These are phyloP conservation scores for Xiphophorus maculatus DNA, from an alignment of 2,113 vertebrate genomes.

Conservation along the genomic window DNA sequence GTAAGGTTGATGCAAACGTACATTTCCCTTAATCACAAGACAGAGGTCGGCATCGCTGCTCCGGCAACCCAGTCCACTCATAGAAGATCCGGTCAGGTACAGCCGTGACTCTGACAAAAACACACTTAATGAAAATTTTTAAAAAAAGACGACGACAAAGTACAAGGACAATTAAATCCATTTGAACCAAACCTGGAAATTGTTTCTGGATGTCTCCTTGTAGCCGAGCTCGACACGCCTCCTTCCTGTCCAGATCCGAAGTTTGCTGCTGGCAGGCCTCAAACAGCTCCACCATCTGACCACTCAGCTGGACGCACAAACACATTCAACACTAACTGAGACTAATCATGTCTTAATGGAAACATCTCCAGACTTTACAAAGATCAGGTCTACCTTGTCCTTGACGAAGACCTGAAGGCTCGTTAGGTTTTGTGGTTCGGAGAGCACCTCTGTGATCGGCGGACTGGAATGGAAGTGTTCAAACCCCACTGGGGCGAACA, in stretches of 20 bases:
- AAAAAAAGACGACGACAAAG: background rate
- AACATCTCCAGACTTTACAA: background rate
- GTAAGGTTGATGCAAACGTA: conserved; percentile 74
- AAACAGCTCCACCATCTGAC: conserved; percentile 90
- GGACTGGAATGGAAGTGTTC: conserved; percentile 36
- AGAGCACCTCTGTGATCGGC: conserved; percentile 28
- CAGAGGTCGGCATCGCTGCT: conserved; percentile 96
- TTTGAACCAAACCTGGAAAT: conserved; percentile 49
- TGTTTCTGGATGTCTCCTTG: conserved; percentile 88
- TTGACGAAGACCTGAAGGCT: conserved; percentile 73
- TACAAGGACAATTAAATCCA: background rate
- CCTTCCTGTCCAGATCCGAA: conserved; percentile 89
- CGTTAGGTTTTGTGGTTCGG: conserved; percentile 63
- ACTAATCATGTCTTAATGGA: background rate
- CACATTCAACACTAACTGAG: conserved; percentile 10
- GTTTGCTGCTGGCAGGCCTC: conserved; percentile 86
- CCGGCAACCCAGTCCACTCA: conserved; percentile 92
- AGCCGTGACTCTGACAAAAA: conserved; percentile 82
- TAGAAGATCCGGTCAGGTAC: conserved; percentile 92
- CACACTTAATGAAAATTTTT: background rate
- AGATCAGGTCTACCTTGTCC: conserved; percentile 86
- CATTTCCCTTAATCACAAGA: conserved; percentile 85
- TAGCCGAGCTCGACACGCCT: conserved; percentile 84
- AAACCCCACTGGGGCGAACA: conserved; percentile 33
- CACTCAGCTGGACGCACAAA: conserved; percentile 84